Percentiles rank a stretch among this genome's conserved stretches.
Conservation (phyloP, 2,888 invertebrate genomes). For the Plemyria rubiginata region DNA sequence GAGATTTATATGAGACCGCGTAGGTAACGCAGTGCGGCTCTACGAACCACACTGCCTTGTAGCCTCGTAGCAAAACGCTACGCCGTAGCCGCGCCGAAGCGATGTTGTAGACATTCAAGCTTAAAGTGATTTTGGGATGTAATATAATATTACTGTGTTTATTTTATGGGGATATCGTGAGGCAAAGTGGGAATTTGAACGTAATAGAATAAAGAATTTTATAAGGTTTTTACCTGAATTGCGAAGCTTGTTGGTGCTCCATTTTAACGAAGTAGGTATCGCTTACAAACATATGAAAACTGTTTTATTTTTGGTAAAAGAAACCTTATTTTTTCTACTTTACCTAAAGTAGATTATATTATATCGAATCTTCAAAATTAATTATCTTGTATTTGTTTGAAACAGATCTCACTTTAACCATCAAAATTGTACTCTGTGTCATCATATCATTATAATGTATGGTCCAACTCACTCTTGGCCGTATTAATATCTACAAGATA, state of each 20-base stretch:
- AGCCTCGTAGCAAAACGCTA: constrained; percentile 49
- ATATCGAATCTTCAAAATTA: too few relatives aligned
- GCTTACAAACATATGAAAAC: constrained; percentile 1
- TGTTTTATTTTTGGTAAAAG: neutral
- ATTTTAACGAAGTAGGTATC: constrained; percentile 30
- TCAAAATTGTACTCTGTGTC: neutral
- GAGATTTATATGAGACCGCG: constrained; percentile 72
- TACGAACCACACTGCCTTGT: constrained; percentile 56
- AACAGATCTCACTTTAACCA: too few relatives aligned
- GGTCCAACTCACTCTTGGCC: constrained; percentile 8
- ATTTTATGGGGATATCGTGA: constrained; percentile 45
- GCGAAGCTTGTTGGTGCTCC: constrained; percentile 34
- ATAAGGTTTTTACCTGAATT: constrained; percentile 40
- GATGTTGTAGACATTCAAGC: constrained; percentile 58
- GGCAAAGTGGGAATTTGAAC: constrained; percentile 43
- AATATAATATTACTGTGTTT: constrained; percentile 54
- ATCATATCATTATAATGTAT: neutral
- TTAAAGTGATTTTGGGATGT: constrained; percentile 54
- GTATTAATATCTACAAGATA: constrained; percentile 30
- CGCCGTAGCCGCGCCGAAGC: constrained; percentile 49
- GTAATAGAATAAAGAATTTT: constrained; percentile 42
- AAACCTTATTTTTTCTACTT: too few relatives aligned
- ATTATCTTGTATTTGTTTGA: too few relatives aligned
- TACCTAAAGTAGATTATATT: too few relatives aligned
- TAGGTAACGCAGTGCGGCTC: constrained; percentile 70